These are phyloP conservation scores for Lissocephala sabroskyi DNA, from an alignment of 2,888 invertebrate genomes.

Conservation along the genomic window DNA sequence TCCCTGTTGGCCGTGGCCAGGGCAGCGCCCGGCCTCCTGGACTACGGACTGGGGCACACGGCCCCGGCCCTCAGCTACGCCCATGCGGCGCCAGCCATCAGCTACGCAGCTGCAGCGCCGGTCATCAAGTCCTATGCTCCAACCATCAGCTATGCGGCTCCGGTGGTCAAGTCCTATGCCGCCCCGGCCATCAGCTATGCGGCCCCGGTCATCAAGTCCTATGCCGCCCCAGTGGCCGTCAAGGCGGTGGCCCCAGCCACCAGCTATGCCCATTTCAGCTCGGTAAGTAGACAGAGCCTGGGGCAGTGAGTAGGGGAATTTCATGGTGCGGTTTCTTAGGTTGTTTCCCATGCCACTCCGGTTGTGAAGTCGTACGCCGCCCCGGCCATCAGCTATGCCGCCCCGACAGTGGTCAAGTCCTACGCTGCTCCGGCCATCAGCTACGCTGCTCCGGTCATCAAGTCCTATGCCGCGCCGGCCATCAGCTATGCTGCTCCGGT, in stretches of 20 bases:
- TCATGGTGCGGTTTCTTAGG: constrained; percentile 30
- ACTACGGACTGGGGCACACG: constrained; percentile 36
- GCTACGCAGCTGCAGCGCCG: constrained; percentile 28
- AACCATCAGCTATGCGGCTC: constrained; percentile 30
- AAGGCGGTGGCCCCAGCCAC: constrained; percentile 73
- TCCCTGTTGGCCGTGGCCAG: constrained; percentile 34
- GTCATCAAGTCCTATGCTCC: constrained; percentile 35
- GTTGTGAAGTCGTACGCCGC: constrained; percentile 50
- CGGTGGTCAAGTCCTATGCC: constrained; percentile 36
- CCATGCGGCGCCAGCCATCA: constrained; percentile 31
- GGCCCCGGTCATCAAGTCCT: constrained; percentile 32
- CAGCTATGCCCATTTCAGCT: constrained; percentile 77
- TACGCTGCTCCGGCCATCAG: constrained; percentile 53
- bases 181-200: constrained; percentile 59
- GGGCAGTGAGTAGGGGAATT: no score
- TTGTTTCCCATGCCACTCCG: constrained; percentile 56
- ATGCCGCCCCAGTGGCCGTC: constrained; percentile 39
- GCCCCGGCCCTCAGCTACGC: constrained; percentile 43
- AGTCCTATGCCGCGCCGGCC: constrained; percentile 41
- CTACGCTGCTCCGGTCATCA: constrained; percentile 44
- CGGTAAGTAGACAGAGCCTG: constrained; percentile 49
- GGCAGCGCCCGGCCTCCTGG: constrained; percentile 63
- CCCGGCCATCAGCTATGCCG: constrained; percentile 47
- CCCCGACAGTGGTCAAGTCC: constrained; percentile 27
- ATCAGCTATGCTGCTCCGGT: constrained; percentile 26